Base-by-base conservation (phyloP, 2,888 invertebrate species). In the Brenthis daphne region DNA sequence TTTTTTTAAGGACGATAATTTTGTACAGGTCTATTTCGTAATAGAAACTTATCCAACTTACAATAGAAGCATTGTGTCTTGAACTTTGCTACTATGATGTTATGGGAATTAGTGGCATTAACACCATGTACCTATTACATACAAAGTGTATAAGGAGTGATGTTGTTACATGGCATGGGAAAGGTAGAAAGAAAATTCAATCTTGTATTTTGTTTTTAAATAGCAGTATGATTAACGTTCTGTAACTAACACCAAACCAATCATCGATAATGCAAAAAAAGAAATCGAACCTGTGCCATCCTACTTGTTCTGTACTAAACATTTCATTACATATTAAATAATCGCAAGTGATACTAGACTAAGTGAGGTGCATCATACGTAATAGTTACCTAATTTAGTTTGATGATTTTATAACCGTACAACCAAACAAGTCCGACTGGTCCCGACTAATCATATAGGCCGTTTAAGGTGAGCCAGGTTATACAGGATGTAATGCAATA, bases 381-480 rank as follows among this genome's bases (percentile, higher is more conserved):
- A 66, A 65, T 51, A 11, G 48, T 70, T 70, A 70, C 61, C 56
- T 67, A 65, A 67, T 67, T 56, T 12, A 6, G 12, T 51, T 51
- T 51, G 63, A 20, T 20, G 13, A 56, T 47, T 63, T 56, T 29
- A 68, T 68, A 51, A 60, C 13, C 48, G 29, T 43, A 43, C 33
- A 53, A 33, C 37, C 6, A 11, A 57, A 67, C 61, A 50, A 50
- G 56, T 54, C 13, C 51, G 65, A 73, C 74, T 58, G 57, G 74
- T 73, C 57, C 6, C n/a, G 54, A 20, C 43, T 70, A 71, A 73
- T 65, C 67, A 70, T 64, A 20, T 65, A 65, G 50, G 65, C 74
- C 70, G 65, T 73, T 71, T 76, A 75, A 74, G 74, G 74, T 71
- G 65, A 74, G 67, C 73, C 53, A 69, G 69, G 70, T 71, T 61